Percentiles rank a stretch among this genome's conserved stretches.
Conservation (phyloP, 2,113 vertebrate genomes). For the Campylomormyrus numenius region DNA sequence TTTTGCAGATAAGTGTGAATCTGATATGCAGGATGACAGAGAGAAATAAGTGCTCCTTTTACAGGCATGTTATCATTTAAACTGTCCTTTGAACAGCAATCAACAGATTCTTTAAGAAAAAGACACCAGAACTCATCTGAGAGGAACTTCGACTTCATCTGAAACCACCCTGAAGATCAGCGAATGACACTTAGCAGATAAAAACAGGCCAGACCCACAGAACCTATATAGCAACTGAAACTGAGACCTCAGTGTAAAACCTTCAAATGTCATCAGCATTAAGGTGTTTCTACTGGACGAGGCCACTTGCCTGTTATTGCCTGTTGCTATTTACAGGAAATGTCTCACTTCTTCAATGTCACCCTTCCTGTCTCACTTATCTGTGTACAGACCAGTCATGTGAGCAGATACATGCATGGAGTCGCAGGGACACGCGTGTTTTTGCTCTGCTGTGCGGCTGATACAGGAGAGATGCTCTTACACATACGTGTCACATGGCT, state of each 20-base stretch:
- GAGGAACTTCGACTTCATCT: background rate
- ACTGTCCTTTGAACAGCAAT: background rate
- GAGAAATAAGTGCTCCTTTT: background rate
- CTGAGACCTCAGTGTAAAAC: background rate
- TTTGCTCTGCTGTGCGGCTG: background rate
- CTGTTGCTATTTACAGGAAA: background rate
- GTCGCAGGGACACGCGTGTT: background rate
- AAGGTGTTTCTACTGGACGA: background rate
- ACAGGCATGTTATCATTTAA: background rate
- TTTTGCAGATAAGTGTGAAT: background rate
- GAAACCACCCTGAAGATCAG: background rate
- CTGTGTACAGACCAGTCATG: background rate
- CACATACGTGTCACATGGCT: background rate
- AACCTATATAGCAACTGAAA: background rate
- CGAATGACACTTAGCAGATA: background rate
- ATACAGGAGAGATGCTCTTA: background rate
- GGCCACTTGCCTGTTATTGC: background rate
- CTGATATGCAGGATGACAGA: background rate
- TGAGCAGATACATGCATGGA: background rate
- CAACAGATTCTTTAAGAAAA: background rate
- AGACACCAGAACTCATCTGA: background rate
- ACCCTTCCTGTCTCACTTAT: background rate
- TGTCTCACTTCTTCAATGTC: background rate
- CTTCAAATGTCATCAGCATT: background rate
- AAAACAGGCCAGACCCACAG: background rate